Conservation (phyloP, 1,140 invertebrate genomes). For the Coptotermes formosanus region DNA sequence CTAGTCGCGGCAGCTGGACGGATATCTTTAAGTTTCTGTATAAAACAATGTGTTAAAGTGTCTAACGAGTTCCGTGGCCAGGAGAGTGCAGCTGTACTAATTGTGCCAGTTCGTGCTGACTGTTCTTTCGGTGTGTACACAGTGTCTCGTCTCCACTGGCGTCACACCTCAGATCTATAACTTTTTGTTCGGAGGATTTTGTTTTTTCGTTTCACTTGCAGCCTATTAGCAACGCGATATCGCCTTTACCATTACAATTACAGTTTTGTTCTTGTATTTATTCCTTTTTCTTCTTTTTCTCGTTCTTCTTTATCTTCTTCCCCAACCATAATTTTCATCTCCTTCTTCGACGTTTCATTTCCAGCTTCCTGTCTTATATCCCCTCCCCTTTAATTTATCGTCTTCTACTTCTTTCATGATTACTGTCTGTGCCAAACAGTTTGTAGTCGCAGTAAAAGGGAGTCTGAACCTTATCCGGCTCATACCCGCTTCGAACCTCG, state of each 20-base stretch:
- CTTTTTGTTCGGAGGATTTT: not conserved
- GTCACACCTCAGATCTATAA: not conserved
- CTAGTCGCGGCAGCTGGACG: too few species aligned
- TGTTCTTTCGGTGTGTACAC: not conserved
- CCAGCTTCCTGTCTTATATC: not conserved
- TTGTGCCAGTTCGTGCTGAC: slow-evolving; percentile 3
- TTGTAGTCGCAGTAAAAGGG: too few species aligned
- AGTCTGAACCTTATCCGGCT: too few species aligned
- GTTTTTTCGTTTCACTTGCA: too few species aligned
- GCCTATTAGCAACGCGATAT: too few species aligned
- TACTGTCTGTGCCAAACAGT: not conserved
- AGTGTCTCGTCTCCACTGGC: not conserved
- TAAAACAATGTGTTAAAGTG: too few species aligned
- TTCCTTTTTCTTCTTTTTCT: not conserved
- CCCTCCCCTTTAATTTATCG: not conserved
- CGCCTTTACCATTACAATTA: not conserved
- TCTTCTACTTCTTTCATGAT: not conserved
- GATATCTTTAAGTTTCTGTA: too few species aligned
- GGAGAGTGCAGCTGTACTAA: not conserved
- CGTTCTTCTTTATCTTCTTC: not conserved
- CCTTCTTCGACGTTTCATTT: not conserved
- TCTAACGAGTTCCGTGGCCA: not conserved
- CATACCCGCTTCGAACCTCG: too few species aligned
- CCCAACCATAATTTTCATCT: not conserved
- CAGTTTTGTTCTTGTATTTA: not conserved